phyloP scores from a whole-genome alignment of 2,888 invertebrate genomes.

The Cataglyphis rosenhaueri region DNA sequence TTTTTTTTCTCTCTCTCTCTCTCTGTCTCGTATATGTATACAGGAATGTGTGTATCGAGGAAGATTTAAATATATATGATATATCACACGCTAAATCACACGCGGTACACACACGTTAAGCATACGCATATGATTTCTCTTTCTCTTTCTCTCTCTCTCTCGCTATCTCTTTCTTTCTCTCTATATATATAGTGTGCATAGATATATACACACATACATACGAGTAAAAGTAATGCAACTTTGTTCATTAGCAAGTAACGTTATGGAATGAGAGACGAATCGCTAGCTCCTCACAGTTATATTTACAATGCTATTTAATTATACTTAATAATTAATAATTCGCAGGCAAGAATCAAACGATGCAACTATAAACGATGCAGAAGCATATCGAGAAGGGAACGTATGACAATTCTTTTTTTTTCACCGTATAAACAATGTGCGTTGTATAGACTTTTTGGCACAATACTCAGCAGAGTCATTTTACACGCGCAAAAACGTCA shows the following conservation, averaged over 20 bases:
- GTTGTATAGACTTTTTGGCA: constrained; percentile 60
- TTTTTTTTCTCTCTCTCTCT: neutral
- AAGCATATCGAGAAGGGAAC: neutral
- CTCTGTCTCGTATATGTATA: constrained; percentile 52
- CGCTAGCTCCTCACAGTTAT: constrained; percentile 12
- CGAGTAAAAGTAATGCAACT: constrained; percentile 17
- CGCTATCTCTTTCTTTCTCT: neutral
- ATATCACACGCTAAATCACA: constrained; percentile 55
- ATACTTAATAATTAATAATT: neutral
- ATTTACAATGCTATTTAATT: constrained; percentile 18
- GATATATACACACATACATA: constrained; percentile 4
- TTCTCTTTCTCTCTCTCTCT: neutral
- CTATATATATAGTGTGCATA: neutral
- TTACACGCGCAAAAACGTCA: neutral
- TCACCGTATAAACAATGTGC: constrained; percentile 25
- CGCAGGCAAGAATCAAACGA: neutral
- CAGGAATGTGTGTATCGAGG: constrained; percentile 71
- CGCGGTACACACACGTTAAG: constrained; percentile 42
- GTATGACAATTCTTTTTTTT: neutral
- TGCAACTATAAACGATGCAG: neutral
- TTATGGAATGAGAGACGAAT: constrained; percentile 37
- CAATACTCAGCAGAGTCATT: constrained; percentile 47
- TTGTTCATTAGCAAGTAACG: constrained; percentile 17
- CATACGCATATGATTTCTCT: neutral
- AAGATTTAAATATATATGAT: constrained; percentile 64